Evolutionary conservation across 2,797 vertebrate species (phyloP).

Genomic region (Mallotus villosus): DNA sequence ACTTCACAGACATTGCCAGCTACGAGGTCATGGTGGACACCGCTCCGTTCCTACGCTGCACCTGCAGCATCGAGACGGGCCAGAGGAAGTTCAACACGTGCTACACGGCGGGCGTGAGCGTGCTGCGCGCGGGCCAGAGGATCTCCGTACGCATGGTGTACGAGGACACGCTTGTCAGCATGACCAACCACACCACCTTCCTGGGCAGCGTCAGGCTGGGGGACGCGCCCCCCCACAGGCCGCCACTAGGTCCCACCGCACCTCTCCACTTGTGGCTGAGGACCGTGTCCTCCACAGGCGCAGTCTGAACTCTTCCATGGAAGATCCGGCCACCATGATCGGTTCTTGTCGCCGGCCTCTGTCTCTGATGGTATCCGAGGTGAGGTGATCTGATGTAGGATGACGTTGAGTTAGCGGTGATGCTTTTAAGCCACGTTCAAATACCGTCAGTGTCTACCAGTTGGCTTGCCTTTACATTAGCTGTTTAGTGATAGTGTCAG

Average conservation of each 20-base stretch:
- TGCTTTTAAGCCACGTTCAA: too few species aligned
- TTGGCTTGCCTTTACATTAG: too few species aligned
- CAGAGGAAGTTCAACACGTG: conserved; percentile 99
- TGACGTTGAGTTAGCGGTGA: too few species aligned
- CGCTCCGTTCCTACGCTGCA: conserved; percentile 95
- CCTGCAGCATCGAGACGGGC: conserved; percentile 95
- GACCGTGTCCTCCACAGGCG: too few species aligned
- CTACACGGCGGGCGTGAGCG: conserved; percentile 93
- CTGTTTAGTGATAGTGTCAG: too few species aligned
- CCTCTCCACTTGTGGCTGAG: not conserved
- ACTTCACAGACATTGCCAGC: conserved; percentile 98
- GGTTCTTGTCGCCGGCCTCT: too few species aligned
- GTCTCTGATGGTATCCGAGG: too few species aligned
- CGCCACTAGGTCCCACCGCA: conserved; percentile 52
- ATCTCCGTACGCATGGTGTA: conserved; percentile 96
- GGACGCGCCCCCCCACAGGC: conserved; percentile 84
- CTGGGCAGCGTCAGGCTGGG: conserved; percentile 94
- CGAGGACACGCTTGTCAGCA: conserved; percentile 96
- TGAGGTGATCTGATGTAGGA: too few species aligned
- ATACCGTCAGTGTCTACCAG: too few species aligned
- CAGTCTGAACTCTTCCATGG: too few species aligned
- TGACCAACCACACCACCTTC: conserved; percentile 98
- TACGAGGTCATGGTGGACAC: conserved; percentile 97
- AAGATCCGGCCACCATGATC: too few species aligned
- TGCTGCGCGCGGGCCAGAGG: conserved; percentile 91